A percentile compares a stretch with the other conserved stretches of the same genome.
Conservation (phyloP, 2,888 invertebrate species). For the Chironomus tentans region DNA sequence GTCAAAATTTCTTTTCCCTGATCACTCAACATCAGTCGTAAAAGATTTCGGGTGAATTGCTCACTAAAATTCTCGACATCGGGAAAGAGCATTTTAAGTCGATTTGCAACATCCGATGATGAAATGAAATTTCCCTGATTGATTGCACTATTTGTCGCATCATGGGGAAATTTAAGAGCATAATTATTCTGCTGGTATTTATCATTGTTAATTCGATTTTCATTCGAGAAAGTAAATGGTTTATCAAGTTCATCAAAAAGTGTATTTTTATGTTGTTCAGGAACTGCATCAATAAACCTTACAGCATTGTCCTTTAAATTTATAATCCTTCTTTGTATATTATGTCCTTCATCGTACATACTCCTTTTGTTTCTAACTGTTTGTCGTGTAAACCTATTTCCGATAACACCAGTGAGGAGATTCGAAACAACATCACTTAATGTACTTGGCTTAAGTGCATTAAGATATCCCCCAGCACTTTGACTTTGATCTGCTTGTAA, state of each 20-base stretch:
- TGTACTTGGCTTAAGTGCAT: neutral
- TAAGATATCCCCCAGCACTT: neutral
- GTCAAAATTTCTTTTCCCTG: conserved; percentile 35
- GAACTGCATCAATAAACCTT: neutral
- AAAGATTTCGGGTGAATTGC: conserved; percentile 30
- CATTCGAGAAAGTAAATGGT: conserved; percentile 14
- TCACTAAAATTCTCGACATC: conserved; percentile 43
- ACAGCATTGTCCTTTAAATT: conserved; percentile 41
- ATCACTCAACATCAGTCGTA: conserved; percentile 11
- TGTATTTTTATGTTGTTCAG: neutral
- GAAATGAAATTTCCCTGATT: conserved; percentile 7
- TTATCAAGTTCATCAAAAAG: neutral
- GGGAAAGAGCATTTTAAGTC: conserved; percentile 43
- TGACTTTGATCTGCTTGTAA: conserved; percentile 12
- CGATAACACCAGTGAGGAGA: conserved; percentile 29
- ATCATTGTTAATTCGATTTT: neutral
- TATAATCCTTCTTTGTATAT: conserved; percentile 28
- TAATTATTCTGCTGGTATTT: neutral
- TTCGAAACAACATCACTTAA: conserved; percentile 29
- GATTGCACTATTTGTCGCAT: neutral
- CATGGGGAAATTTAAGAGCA: conserved; percentile 12
- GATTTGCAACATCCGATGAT: conserved; percentile 1
- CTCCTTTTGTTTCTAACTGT: conserved; percentile 28
- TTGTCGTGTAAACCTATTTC: conserved; percentile 25
- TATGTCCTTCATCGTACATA: neutral